Evolutionary conservation across 2,888 invertebrate genomes (phyloP).

Genomic region (Lasioglossum zephyrum): DNA sequence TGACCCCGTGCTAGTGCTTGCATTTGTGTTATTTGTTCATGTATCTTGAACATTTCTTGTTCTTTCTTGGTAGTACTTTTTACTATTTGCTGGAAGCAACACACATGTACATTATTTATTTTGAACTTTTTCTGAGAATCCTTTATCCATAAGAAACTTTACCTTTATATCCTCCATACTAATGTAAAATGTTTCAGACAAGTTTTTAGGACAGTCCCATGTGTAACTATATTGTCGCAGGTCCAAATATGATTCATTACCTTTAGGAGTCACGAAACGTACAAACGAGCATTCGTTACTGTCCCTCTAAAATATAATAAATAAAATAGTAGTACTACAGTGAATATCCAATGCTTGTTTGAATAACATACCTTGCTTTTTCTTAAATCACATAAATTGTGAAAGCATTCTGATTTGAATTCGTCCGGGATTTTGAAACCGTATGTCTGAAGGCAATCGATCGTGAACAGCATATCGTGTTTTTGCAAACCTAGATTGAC

Average conservation of each 20-base stretch:
- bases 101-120: neutral
- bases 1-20: constrained; percentile 88
- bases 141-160: constrained; percentile 67
- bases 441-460: constrained; percentile 72
- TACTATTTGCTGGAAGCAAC: constrained; percentile 83
- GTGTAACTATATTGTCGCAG: constrained; percentile 74
- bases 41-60: constrained; percentile 74
- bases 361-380: constrained; percentile 65
- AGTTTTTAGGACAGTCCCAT: constrained; percentile 77
- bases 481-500: constrained; percentile 76
- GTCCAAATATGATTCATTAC: constrained; percentile 77
- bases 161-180: constrained; percentile 79
- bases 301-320: constrained; percentile 57
- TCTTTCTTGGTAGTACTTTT: constrained; percentile 85
- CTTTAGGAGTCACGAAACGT: constrained; percentile 71
- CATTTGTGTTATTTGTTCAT: constrained; percentile 82
- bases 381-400: constrained; percentile 67
- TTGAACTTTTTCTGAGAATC: neutral
- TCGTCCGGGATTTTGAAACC: constrained; percentile 70
- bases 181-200: constrained; percentile 75
- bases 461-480: constrained; percentile 70
- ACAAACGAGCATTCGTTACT: constrained; percentile 74
- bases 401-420: constrained; percentile 70
- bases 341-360: neutral
- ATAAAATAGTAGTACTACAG: neutral